Percentiles rank a stretch among this genome's conserved stretches.
These are phyloP conservation scores for Manis crassicaudata DNA, from an alignment of 2,797 vertebrate species.

Conservation along the genomic window DNA sequence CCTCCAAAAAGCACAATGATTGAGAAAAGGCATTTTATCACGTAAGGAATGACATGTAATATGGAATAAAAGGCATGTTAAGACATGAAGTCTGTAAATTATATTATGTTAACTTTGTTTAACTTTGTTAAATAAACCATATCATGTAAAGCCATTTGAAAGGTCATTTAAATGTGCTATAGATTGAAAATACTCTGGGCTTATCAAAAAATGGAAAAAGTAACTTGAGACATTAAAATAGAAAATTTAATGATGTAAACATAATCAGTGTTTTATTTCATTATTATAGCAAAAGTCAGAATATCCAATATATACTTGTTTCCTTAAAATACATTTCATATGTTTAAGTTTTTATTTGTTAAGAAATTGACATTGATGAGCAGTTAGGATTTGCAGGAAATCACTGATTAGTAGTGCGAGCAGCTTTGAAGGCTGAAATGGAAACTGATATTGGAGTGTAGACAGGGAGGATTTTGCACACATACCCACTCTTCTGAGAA, in stretches of 20 bases:
- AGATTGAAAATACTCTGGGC: neutral
- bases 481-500: neutral
- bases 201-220: conserved; percentile 21
- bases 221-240: neutral
- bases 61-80: neutral
- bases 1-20: neutral
- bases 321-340: conserved; percentile 6
- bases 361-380: neutral
- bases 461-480: no score
- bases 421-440: neutral
- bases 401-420: neutral
- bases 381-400: neutral
- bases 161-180: neutral
- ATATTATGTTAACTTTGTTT: neutral
- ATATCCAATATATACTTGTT: neutral
- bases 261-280: neutral
- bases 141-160: neutral
- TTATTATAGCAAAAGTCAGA: neutral
- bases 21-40: neutral
- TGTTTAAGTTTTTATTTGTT: neutral
- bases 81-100: neutral
- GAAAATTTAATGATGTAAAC: neutral
- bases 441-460: no score
- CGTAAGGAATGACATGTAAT: neutral
- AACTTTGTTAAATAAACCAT: neutral